Evolutionary conservation across 1,140 invertebrate genomes (phyloP).

Genomic region (Monomorium pharaonis): DNA sequence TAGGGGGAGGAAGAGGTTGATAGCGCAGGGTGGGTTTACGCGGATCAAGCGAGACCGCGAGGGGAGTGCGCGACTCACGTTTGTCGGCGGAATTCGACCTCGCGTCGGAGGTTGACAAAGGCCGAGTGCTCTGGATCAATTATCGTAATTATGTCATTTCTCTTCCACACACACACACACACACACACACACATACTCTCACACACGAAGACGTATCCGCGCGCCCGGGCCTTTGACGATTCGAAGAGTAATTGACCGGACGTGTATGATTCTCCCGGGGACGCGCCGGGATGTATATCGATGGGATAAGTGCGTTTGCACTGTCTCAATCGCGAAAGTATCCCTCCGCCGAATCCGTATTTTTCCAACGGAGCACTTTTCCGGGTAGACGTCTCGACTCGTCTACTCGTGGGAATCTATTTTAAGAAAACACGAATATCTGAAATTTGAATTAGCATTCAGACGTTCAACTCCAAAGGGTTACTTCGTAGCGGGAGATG

Average conservation of each 20-base stretch:
- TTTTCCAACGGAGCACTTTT: slow-evolving; percentile 7
- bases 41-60: slow-evolving; percentile 43
- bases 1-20: neutral
- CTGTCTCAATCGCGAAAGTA: neutral
- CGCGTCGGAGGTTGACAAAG: slow-evolving; percentile 59
- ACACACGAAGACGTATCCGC: no score
- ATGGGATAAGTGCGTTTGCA: slow-evolving; percentile 17
- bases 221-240: slow-evolving; percentile 52
- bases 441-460: neutral
- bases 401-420: no score
- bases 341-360: neutral
- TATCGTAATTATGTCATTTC: slow-evolving; percentile 71
- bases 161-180: neutral
- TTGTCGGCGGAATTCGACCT: slow-evolving; percentile 72
- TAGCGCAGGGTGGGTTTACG: slow-evolving; percentile 41
- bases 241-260: slow-evolving; percentile 67
- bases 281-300: slow-evolving; percentile 39
- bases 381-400: neutral
- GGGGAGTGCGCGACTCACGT: slow-evolving; percentile 44
- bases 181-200: no score
- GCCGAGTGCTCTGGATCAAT: slow-evolving; percentile 69
- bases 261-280: slow-evolving; percentile 20
- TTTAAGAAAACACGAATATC: neutral
- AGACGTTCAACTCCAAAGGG: neutral
- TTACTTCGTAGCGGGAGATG: neutral